Evolutionary conservation across 2,797 vertebrate genomes (phyloP).

Genomic region (Chanos chanos): DNA sequence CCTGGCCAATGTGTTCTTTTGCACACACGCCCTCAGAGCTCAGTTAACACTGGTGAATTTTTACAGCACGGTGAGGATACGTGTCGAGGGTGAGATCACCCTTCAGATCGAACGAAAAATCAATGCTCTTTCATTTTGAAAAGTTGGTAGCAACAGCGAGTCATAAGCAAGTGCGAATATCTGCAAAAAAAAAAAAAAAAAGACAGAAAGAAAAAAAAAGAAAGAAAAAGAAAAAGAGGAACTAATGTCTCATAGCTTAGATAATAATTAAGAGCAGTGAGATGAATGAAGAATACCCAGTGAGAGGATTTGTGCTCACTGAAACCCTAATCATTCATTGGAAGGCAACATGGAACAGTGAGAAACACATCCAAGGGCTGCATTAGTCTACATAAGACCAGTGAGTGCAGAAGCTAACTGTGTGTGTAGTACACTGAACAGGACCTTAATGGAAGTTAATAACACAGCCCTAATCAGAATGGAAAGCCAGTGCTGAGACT

Average conservation of each 20-base stretch:
- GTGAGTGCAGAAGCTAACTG: constrained; percentile 42
- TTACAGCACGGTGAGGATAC: too few species aligned
- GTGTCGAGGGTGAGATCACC: too few species aligned
- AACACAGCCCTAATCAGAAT: constrained; percentile 51
- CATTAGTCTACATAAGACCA: constrained; percentile 55
- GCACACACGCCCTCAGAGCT: too few species aligned
- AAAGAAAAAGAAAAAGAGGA: not conserved
- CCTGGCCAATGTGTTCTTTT: too few species aligned
- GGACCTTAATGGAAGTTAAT: constrained; percentile 52
- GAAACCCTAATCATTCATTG: constrained; percentile 25
- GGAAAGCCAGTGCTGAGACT: constrained; percentile 17
- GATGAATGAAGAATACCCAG: constrained; percentile 23
- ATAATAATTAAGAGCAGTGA: constrained; percentile 25
- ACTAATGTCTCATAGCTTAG: constrained; percentile 8
- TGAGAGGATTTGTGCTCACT: constrained; percentile 31
- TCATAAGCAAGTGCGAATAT: too few species aligned
- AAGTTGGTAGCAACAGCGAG: too few species aligned
- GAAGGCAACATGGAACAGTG: constrained; percentile 38
- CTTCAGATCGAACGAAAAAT: too few species aligned
- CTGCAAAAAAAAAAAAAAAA: too few species aligned
- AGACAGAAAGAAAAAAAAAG: too few species aligned
- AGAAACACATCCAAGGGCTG: constrained; percentile 51
- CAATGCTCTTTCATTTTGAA: too few species aligned
- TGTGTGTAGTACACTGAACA: constrained; percentile 49
- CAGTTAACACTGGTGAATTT: too few species aligned